These are phyloP conservation scores for Dendroctonus valens DNA, from an alignment of 1,140 invertebrate genomes.

Conservation along the genomic window DNA sequence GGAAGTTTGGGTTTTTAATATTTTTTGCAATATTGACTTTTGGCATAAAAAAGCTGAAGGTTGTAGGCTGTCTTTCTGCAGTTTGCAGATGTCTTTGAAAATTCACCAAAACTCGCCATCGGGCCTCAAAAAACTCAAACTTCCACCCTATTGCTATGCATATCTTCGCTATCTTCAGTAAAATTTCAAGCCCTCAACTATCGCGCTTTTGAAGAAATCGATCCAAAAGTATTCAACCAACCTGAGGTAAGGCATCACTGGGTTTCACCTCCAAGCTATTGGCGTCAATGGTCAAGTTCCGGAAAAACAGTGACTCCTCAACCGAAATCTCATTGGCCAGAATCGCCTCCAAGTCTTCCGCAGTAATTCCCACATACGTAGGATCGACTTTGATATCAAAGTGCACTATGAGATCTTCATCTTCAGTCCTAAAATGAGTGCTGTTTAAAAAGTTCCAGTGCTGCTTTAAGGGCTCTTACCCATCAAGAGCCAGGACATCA, in stretches of 20 bases:
- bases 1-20: too few relatives aligned
- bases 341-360: slow-evolving; percentile 55
- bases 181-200: too few relatives aligned
- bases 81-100: too few relatives aligned
- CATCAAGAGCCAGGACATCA: slow-evolving; percentile 76
- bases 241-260: slow-evolving; percentile 56
- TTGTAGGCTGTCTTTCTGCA: too few relatives aligned
- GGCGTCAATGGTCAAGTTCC: slow-evolving; percentile 64
- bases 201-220: not conserved
- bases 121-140: too few relatives aligned
- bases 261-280: slow-evolving; percentile 66
- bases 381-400: slow-evolving; percentile 72
- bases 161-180: too few relatives aligned
- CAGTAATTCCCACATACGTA: slow-evolving; percentile 54
- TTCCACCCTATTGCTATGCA: too few relatives aligned
- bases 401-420: slow-evolving; percentile 66
- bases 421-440: slow-evolving; percentile 55
- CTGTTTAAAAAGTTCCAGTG: slow-evolving; percentile 2
- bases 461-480: slow-evolving; percentile 55
- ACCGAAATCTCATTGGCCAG: slow-evolving; percentile 58
- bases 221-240: slow-evolving; percentile 27
- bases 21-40: not conserved
- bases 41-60: too few relatives aligned
- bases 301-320: slow-evolving; percentile 56
- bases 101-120: not conserved